Evolutionary conservation across 2,797 vertebrate genomes (phyloP).

Genomic region (Rhinella marina): DNA sequence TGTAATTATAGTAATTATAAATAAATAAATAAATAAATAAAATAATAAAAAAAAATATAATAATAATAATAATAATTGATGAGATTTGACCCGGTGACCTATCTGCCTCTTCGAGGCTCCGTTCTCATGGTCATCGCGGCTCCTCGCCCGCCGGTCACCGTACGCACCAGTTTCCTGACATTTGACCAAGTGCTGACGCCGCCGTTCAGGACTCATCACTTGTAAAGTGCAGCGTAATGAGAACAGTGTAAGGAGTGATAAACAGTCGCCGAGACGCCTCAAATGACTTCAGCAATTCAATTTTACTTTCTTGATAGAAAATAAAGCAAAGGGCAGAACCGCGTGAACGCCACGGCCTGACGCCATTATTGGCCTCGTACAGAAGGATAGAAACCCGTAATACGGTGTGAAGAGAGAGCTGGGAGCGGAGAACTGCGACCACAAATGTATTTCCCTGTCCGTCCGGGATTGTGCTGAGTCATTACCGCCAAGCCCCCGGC

Average conservation of each 20-base stretch:
- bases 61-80: background rate
- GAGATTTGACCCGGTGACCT: background rate
- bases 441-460: conserved; percentile 19
- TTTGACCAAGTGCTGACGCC: conserved; percentile 31
- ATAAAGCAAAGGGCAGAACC: conserved; percentile 45
- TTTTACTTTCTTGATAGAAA: conserved; percentile 55
- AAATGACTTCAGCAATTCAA: conserved; percentile 52
- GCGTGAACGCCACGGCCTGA: background rate
- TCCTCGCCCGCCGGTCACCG: background rate
- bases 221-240: conserved; percentile 42
- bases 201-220: conserved; percentile 39
- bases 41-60: no score
- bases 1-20: no score
- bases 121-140: background rate
- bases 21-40: no score
- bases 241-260: conserved; percentile 26
- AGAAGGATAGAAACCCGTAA: conserved; percentile 29
- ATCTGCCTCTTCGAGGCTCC: background rate
- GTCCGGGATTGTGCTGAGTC: conserved; percentile 29
- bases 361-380: conserved; percentile 19
- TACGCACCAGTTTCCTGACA: conserved; percentile 4
- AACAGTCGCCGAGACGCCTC: conserved; percentile 42
- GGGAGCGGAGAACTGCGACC: background rate
- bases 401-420: conserved; percentile 34
- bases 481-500: background rate